Conservation (phyloP, 2,113 vertebrate genomes). For the Hepsetus odoe region DNA sequence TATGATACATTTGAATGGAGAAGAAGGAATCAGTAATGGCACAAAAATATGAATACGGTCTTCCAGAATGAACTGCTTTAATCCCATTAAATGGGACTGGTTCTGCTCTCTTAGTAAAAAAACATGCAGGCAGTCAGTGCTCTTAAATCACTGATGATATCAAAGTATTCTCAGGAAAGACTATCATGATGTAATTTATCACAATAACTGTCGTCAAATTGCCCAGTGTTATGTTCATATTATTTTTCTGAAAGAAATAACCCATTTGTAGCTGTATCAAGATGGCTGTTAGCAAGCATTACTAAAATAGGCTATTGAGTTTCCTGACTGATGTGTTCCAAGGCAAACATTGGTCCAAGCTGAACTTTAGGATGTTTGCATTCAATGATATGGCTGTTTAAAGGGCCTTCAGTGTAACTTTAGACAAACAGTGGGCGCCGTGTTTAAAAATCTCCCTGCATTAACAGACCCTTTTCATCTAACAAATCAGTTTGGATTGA, state of each 20-base stretch:
- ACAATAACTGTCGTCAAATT: no score
- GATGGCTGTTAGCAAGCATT: constrained; percentile 36
- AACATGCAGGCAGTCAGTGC: no score
- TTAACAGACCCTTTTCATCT: constrained; percentile 39
- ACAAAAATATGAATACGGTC: no score
- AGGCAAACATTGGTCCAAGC: constrained; percentile 48
- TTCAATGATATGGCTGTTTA: constrained; percentile 51
- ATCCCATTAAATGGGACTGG: no score
- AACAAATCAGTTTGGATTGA: constrained; percentile 52
- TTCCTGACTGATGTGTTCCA: constrained; percentile 44
- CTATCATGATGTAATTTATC: no score
- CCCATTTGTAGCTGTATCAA: constrained; percentile 42
- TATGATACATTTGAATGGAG: no score
- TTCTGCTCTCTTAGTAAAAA: no score
- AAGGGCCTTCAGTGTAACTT: constrained; percentile 44
- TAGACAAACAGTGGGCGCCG: constrained; percentile 47
- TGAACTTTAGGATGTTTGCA: constrained; percentile 50
- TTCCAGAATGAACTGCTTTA: no score
- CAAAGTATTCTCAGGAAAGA: no score
- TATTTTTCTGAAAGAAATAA: constrained; percentile 28
- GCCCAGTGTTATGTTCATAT: no score
- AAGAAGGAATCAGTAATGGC: no score
- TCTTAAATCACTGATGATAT: no score
- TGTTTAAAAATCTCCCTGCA: constrained; percentile 48
- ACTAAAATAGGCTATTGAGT: constrained; percentile 48